A percentile compares a stretch with the other conserved stretches of the same genome.
These are phyloP conservation scores for Pituophis catenifer DNA, from an alignment of 2,113 vertebrate genomes.

Conservation along the genomic window DNA sequence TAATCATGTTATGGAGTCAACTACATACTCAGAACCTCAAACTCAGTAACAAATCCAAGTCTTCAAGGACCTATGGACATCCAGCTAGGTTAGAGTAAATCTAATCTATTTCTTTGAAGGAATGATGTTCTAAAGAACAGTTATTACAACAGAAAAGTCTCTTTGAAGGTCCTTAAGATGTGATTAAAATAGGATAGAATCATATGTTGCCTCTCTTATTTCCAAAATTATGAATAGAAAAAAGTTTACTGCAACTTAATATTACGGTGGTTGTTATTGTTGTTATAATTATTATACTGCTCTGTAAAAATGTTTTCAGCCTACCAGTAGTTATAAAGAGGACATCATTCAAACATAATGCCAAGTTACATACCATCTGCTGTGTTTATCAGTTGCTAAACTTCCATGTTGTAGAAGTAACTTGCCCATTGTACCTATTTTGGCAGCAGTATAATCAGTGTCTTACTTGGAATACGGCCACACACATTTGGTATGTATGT, in stretches of 20 bases:
- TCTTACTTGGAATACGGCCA: slow-evolving; percentile 13
- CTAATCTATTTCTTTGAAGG: background rate
- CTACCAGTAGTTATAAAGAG: background rate
- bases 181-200: background rate
- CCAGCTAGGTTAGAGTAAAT: background rate
- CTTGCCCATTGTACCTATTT: background rate
- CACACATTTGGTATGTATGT: background rate
- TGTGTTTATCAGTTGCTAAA: background rate
- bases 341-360: background rate
- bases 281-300: background rate
- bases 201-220: background rate
- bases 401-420: background rate
- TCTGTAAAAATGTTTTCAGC: background rate
- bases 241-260: background rate
- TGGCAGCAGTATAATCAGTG: background rate
- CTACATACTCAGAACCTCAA: background rate
- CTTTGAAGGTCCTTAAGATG: background rate
- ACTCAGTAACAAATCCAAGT: background rate
- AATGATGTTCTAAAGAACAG: background rate
- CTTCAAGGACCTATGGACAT: background rate
- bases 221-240: background rate
- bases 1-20: background rate
- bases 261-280: background rate
- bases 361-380: background rate
- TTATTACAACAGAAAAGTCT: background rate